phyloP scores from a whole-genome alignment of 2,113 vertebrate species.

The Silurus meridionalis region DNA sequence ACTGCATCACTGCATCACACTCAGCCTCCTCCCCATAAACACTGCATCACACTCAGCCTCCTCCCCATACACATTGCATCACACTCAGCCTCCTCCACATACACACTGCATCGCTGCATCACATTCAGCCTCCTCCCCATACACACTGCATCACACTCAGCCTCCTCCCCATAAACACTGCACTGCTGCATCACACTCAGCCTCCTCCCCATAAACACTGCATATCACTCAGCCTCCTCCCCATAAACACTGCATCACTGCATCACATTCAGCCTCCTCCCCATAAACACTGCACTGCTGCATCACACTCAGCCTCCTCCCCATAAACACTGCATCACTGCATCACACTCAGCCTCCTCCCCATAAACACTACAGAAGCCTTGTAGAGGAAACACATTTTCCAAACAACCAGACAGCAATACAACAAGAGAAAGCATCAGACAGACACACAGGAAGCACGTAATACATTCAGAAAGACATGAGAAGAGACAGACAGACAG shows the following conservation, averaged over 20 bases:
- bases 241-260: background rate
- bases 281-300: background rate
- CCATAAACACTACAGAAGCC: background rate
- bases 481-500: background rate
- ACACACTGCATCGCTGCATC: too few species aligned
- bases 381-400: background rate
- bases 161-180: background rate
- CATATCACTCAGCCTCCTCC: background rate
- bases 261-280: background rate
- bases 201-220: background rate
- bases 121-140: background rate
- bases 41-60: background rate
- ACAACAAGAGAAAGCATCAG: background rate
- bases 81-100: too few species aligned
- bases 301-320: background rate
- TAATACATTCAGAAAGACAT: background rate
- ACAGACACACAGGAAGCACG: background rate
- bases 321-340: background rate
- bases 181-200: background rate
- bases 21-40: background rate
- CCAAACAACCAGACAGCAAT: too few species aligned
- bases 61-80: background rate
- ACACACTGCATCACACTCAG: background rate
- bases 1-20: background rate
- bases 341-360: background rate